A percentile compares a stretch with the other conserved stretches of the same genome.
Evolutionary conservation across 2,113 vertebrate species (phyloP).

Genomic region (Alaudala cheleensis): DNA sequence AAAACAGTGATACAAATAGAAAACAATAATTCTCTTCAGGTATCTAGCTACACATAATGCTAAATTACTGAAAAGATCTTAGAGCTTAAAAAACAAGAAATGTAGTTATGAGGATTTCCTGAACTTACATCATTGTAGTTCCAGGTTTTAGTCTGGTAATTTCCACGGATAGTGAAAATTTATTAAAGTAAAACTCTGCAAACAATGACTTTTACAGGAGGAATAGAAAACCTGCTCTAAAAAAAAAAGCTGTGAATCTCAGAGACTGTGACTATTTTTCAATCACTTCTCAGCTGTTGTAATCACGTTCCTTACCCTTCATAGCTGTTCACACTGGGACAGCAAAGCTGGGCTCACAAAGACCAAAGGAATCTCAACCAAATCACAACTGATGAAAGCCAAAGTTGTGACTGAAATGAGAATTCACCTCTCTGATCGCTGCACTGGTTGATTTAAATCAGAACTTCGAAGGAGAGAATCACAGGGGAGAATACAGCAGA

Average conservation of each 20-base stretch:
- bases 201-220: not conserved
- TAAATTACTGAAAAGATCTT: not conserved
- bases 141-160: not conserved
- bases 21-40: not conserved
- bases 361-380: not conserved
- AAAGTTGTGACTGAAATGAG: constrained; percentile 6
- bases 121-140: not conserved
- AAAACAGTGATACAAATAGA: rapidly evolving
- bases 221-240: not conserved
- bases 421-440: not conserved
- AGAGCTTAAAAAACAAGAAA: not conserved
- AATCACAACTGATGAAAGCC: not conserved
- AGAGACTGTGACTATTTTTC: not conserved
- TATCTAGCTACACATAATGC: not conserved
- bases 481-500: not conserved
- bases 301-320: not conserved
- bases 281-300: not conserved
- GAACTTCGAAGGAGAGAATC: not conserved
- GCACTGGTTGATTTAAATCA: not conserved
- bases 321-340: not conserved
- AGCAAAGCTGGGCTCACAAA: not conserved
- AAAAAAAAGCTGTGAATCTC: not conserved
- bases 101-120: not conserved
- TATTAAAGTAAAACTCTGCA: not conserved
- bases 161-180: not conserved